Evolutionary conservation across 2,113 vertebrate species (phyloP).

Genomic region (Protomyctophum bolini): DNA sequence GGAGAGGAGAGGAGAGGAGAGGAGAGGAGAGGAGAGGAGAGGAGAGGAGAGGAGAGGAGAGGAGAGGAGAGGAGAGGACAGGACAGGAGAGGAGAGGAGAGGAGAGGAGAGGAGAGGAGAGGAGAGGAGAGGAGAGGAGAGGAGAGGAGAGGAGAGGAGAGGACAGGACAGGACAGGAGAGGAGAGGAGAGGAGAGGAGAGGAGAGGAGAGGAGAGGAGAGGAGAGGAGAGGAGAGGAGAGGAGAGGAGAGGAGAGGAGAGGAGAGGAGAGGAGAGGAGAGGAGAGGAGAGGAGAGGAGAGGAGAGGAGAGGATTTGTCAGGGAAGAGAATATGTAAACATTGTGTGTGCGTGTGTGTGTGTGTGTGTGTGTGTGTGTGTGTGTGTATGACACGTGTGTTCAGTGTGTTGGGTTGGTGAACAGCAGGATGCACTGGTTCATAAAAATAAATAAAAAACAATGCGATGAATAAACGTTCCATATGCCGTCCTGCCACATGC

Average conservation of each 20-base stretch:
- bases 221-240: no score
- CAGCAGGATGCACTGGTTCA: slow-evolving; percentile 50
- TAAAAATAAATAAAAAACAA: slow-evolving; percentile 13
- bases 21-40: not conserved
- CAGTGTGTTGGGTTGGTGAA: slow-evolving; percentile 32
- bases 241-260: no score
- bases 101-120: not conserved
- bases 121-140: not conserved
- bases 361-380: slow-evolving; percentile 11
- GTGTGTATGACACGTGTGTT: slow-evolving; percentile 17
- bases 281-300: not conserved
- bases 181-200: no score
- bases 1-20: not conserved
- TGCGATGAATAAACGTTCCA: slow-evolving; percentile 4
- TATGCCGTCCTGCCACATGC: slow-evolving; percentile 19
- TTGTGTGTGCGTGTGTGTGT: not conserved
- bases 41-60: not conserved
- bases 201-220: no score
- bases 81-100: slow-evolving; percentile 9
- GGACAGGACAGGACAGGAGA: not conserved
- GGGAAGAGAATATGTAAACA: no score
- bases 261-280: not conserved
- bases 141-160: not conserved
- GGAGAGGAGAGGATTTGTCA: not conserved
- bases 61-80: slow-evolving; percentile 40